A percentile compares a stretch with the other conserved stretches of the same genome.
These are phyloP conservation scores for Agrochola litura DNA, from an alignment of 2,888 invertebrate genomes.

Conservation along the genomic window DNA sequence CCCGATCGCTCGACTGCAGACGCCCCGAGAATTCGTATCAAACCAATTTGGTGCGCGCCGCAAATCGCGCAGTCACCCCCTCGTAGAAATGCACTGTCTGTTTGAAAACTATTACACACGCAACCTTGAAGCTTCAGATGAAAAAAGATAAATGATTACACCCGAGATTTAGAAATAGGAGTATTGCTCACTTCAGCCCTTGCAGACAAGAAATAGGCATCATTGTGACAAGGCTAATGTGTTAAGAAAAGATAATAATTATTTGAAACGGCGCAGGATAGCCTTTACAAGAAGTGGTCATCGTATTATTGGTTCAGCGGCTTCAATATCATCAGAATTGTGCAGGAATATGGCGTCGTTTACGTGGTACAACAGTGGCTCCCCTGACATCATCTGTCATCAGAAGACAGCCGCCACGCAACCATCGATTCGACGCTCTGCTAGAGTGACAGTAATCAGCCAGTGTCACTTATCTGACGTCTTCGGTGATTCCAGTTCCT, in stretches of 20 bases:
- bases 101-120: conserved; percentile 50
- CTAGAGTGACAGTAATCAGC: too few relatives aligned
- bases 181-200: neutral
- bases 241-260: neutral
- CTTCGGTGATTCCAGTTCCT: too few relatives aligned
- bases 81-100: conserved; percentile 65
- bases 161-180: neutral
- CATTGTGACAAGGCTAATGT: neutral
- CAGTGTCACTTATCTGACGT: too few relatives aligned
- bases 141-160: neutral
- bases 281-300: too few relatives aligned
- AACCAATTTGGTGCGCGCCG: conserved; percentile 73
- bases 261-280: too few relatives aligned
- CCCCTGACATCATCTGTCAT: too few relatives aligned
- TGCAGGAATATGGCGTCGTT: too few relatives aligned
- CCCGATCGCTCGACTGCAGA: conserved; percentile 66
- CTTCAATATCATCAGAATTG: too few relatives aligned
- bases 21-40: conserved; percentile 71
- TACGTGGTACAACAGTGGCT: too few relatives aligned
- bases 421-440: too few relatives aligned
- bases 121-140: conserved; percentile 5
- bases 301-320: too few relatives aligned
- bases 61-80: conserved; percentile 70
- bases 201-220: neutral
- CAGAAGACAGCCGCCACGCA: too few relatives aligned